phyloP scores from a whole-genome alignment of 2,888 invertebrate species.

The Villa cingulata region DNA sequence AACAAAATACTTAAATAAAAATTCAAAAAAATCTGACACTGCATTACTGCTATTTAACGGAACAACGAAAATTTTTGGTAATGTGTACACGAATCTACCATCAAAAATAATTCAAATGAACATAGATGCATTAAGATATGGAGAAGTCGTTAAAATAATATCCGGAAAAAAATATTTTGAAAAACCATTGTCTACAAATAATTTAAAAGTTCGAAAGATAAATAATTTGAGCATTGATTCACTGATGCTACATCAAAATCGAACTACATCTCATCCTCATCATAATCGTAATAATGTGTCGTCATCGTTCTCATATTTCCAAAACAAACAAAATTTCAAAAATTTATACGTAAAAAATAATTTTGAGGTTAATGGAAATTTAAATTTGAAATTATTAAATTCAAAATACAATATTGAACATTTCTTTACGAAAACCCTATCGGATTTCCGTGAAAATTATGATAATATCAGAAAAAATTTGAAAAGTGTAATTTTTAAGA shows the following conservation, averaged over 20 bases:
- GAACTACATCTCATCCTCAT: no score
- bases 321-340: not conserved
- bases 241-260: no score
- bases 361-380: not conserved
- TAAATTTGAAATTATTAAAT: not conserved
- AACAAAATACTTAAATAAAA: no score
- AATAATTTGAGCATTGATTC: no score
- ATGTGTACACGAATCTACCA: no score
- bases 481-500: conserved; percentile 16
- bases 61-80: no score
- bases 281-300: no score
- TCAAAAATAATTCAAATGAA: not conserved
- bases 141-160: not conserved
- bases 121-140: not conserved
- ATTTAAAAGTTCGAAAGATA: not conserved
- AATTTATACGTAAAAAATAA: not conserved
- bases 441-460: no score
- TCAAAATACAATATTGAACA: conserved; percentile 18
- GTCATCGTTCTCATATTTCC: no score
- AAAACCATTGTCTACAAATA: not conserved
- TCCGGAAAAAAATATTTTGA: not conserved
- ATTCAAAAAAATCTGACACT: no score
- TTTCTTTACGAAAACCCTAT: no score
- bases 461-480: not conserved
- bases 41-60: no score